phyloP scores from a whole-genome alignment of 2,888 invertebrate genomes.

The Eupithecia insigniata region DNA sequence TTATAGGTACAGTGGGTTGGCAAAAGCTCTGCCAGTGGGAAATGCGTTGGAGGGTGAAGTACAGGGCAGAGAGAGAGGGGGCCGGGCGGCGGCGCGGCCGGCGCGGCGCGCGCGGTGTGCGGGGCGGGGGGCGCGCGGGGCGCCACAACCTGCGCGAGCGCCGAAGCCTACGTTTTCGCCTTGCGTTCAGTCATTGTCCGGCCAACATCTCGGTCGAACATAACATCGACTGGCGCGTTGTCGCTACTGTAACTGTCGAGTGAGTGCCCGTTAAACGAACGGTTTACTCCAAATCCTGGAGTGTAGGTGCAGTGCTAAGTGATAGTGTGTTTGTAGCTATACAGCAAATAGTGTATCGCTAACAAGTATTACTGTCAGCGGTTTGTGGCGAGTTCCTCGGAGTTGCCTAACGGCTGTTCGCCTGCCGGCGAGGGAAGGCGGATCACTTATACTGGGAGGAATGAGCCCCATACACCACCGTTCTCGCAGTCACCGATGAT shows the following conservation, averaged over 20 bases:
- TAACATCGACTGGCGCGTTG: slow-evolving; percentile 65
- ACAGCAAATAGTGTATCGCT: slow-evolving; percentile 81
- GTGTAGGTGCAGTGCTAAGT: slow-evolving; percentile 79
- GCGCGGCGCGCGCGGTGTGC: slow-evolving; percentile 43
- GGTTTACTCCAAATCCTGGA: slow-evolving; percentile 72
- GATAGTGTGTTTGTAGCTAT: slow-evolving; percentile 82
- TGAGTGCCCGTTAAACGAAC: slow-evolving; percentile 76
- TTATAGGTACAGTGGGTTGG: slow-evolving; percentile 66
- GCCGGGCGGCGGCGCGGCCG: slow-evolving; percentile 48
- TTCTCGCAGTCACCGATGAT: slow-evolving; percentile 82
- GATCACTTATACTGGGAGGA: slow-evolving; percentile 79
- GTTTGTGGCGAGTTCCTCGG: slow-evolving; percentile 73
- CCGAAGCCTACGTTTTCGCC: slow-evolving; percentile 67
- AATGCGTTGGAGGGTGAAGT: slow-evolving; percentile 63
- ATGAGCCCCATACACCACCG: slow-evolving; percentile 82
- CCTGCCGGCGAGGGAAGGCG: slow-evolving; percentile 80
- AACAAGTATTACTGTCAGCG: slow-evolving; percentile 73
- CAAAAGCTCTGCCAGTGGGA: slow-evolving; percentile 73
- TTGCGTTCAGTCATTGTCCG: slow-evolving; percentile 79
- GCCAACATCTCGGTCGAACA: slow-evolving; percentile 77
- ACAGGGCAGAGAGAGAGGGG: slow-evolving; percentile 50
- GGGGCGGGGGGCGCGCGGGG: slow-evolving; percentile 47
- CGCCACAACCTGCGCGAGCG: slow-evolving; percentile 68
- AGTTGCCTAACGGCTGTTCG: slow-evolving; percentile 80
- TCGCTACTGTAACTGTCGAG: slow-evolving; percentile 75